Evolutionary conservation across 35 echinoderm and acorn worm species (phyloP).

Genomic region (Lytechinus variegatus): DNA sequence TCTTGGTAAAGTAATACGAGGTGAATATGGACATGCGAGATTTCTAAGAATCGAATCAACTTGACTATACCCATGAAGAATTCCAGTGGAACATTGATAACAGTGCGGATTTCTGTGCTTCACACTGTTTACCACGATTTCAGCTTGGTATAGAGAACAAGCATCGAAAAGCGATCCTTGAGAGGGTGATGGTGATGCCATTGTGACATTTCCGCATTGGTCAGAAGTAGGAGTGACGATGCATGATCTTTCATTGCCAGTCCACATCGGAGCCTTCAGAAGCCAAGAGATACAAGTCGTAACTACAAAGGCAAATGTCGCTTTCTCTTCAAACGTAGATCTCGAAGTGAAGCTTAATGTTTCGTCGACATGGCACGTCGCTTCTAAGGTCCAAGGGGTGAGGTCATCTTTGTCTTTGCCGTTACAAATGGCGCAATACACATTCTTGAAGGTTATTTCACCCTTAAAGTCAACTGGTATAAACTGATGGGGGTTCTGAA

Average conservation of each 20-base stretch:
- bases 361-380: neutral
- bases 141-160: too few species aligned
- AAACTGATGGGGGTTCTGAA: neutral
- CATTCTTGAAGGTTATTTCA: constrained; percentile 19
- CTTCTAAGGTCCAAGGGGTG: neutral
- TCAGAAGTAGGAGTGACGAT: neutral
- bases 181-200: neutral
- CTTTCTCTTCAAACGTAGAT: neutral
- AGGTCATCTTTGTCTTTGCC: neutral
- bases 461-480: neutral
- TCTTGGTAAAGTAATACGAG: too few species aligned
- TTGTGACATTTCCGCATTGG: neutral
- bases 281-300: neutral
- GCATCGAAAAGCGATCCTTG: neutral
- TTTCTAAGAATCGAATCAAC: too few species aligned
- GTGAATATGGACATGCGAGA: too few species aligned
- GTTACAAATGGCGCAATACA: neutral
- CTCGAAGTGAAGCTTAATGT: neutral
- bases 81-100: too few species aligned
- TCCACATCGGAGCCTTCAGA: neutral
- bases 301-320: neutral
- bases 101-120: too few species aligned
- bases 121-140: too few species aligned
- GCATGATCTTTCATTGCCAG: neutral
- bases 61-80: too few species aligned